Conservation (phyloP, 2,888 invertebrate species). For the Eudasyphora cyanicolor region DNA sequence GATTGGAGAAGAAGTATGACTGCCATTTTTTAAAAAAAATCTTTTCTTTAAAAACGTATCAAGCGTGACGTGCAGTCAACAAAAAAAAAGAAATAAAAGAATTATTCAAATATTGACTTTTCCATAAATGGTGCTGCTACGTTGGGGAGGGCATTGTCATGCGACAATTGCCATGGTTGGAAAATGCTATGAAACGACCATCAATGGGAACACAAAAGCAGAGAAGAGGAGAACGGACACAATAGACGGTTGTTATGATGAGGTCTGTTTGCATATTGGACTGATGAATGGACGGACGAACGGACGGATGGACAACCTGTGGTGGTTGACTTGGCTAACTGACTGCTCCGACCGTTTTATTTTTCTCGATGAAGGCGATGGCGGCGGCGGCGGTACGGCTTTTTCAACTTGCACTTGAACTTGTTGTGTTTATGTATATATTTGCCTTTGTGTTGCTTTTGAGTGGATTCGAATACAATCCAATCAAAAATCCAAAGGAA, state of each 20-base stretch:
- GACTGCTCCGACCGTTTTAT: conserved; percentile 19
- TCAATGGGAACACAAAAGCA: not conserved
- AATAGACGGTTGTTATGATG: not conserved
- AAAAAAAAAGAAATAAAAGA: not conserved
- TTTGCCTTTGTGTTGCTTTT: not conserved
- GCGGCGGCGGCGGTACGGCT: conserved; percentile 16
- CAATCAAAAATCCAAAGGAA: conserved; percentile 13
- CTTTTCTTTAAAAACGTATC: too few species aligned
- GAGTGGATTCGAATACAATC: conserved; percentile 18
- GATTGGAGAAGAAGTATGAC: not conserved
- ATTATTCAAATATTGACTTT: conserved; percentile 50
- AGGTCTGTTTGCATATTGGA: conserved; percentile 4
- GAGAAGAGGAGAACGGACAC: not conserved
- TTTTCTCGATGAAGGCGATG: too few species aligned
- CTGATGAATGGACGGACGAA: not conserved
- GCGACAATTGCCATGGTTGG: conserved; percentile 9
- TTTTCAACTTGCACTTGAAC: conserved; percentile 59
- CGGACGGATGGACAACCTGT: not conserved
- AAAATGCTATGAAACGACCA: not conserved
- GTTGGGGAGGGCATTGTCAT: conserved; percentile 32
- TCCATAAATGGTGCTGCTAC: conserved; percentile 37
- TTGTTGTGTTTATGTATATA: conserved; percentile 42
- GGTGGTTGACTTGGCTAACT: not conserved
- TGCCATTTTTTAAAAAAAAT: not conserved
- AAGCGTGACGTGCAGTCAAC: too few species aligned